phyloP scores from a whole-genome alignment of 1,140 invertebrate genomes.

The Proales similis region DNA sequence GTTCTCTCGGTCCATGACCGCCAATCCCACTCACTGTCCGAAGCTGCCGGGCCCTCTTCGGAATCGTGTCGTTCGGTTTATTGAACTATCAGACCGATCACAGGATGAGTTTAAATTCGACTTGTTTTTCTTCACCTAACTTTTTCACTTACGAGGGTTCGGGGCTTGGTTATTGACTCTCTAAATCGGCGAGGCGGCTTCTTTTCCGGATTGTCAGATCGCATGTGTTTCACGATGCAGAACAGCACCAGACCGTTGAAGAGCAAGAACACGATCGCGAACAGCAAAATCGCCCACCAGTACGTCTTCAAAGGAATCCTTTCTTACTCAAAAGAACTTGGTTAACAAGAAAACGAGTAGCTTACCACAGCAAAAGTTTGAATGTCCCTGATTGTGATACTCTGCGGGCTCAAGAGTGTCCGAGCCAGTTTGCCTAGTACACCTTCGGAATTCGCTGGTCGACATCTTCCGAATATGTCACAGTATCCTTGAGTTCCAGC shows the following conservation, averaged over 20 bases:
- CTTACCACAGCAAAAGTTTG: conserved; percentile 1
- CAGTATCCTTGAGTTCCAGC: conserved; percentile 92
- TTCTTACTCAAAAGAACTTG: neutral
- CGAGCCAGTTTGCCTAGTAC: conserved; percentile 91
- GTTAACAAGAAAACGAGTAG: neutral
- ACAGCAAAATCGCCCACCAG: conserved; percentile 21
- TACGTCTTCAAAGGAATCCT: conserved; percentile 12
- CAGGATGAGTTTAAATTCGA: too few relatives aligned
- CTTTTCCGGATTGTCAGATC: conserved; percentile 33
- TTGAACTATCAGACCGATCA: too few relatives aligned
- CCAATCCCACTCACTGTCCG: too few relatives aligned
- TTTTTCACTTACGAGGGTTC: too few relatives aligned
- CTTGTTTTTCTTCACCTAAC: too few relatives aligned
- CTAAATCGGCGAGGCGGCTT: neutral
- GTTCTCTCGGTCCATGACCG: too few relatives aligned
- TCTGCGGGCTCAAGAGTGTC: conserved; percentile 70
- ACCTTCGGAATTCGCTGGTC: conserved; percentile 92
- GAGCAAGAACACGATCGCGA: conserved; percentile 3
- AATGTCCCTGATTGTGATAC: conserved; percentile 1
- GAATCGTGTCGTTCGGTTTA: too few relatives aligned
- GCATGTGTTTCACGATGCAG: neutral
- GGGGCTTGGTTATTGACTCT: conserved; percentile 2
- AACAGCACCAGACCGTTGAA: conserved; percentile 21
- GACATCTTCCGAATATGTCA: conserved; percentile 93
- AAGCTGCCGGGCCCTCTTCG: too few relatives aligned